Base-by-base conservation (phyloP, 2,797 vertebrate species). In the Ctenopoma multispine region DNA sequence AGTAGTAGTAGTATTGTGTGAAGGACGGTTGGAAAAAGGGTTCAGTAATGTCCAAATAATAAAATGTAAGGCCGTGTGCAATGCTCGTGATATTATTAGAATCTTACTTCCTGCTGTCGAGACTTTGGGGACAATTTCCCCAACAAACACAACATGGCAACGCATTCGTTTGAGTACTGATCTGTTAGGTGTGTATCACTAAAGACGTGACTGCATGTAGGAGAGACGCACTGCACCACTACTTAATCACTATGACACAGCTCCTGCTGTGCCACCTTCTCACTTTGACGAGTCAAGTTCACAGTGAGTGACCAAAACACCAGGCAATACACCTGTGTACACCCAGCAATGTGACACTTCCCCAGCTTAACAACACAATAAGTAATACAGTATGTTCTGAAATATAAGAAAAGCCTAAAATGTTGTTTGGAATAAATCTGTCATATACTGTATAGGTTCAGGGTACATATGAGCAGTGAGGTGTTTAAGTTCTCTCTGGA, bases 251-350 rank as follows among this genome's bases (percentile, higher is more conserved):
- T n/a, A 12, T 55, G 40, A 49, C 75, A 53, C 10, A 23, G 31
- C 64, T 58, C 69, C 69, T 34, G 47, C 68, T 56, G 73, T 53
- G 77, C 7, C 67, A 62, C 55, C 53, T 47, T 51, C 31, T 23
- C 49, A 53, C 40, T 61, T 21, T 67, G 53, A 67, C 0, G 17
- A 65, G 27, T 24, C 68, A 65, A 11, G 57, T 69, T 64, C 55
- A 74, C 49, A 44, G 5, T 20, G 14, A 60, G 29, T 54, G 27
- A 20, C 23, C 53, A 66, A 18, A 66, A 54, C 6, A 55, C 7
- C 27, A 74, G 20, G 31, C 21, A 46, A 20, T 51, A 44, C 17
- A 56, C 18, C 58, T 40, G 5, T 12, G 63, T 9, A 21, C 31
- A 49, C n/a, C 20, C 48, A 20, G 58, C 24, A 27, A 55, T 46